These are phyloP conservation scores for Caradrina clavipalpis DNA, from an alignment of 2,888 invertebrate species.

Conservation along the genomic window DNA sequence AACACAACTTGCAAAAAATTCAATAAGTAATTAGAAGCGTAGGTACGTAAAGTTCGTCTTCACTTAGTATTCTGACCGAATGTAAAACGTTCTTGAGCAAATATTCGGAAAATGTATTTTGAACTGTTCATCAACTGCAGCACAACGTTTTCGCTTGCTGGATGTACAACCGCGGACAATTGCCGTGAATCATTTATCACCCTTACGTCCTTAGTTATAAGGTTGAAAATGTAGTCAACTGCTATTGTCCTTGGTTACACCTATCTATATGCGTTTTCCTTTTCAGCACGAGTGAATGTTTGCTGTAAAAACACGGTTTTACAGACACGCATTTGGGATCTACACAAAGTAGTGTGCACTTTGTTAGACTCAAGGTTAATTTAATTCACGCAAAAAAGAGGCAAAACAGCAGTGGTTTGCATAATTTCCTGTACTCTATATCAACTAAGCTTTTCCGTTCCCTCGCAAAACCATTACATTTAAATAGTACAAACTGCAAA, in stretches of 20 bases:
- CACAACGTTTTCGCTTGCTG: not conserved
- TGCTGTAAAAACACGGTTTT: not conserved
- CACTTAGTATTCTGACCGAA: not conserved
- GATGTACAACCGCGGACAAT: not conserved
- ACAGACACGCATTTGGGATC: not conserved
- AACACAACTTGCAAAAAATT: conserved; percentile 1
- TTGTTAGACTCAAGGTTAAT: too few relatives aligned
- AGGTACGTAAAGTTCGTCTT: not conserved
- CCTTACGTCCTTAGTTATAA: too few relatives aligned
- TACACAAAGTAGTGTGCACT: too few relatives aligned
- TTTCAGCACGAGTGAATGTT: not conserved
- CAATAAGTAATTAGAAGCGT: conserved; percentile 1
- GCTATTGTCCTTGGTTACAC: too few relatives aligned
- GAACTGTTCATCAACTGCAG: not conserved
- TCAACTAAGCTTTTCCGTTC: conserved; percentile 1
- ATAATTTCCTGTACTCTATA: conserved; percentile 13
- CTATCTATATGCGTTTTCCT: not conserved
- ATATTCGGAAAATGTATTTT: not conserved
- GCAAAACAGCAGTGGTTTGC: conserved; percentile 1
- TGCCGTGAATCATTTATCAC: too few relatives aligned
- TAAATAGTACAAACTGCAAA: conserved; percentile 35
- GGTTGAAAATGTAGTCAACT: too few relatives aligned
- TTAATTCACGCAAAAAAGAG: not conserved
- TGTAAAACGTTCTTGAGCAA: not conserved
- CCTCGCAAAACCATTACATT: conserved; percentile 25